Evolutionary conservation across 2,888 invertebrate species (phyloP), one percentile per base, ranked within the genome.

Genomic region (Orchesella flavescens): DNA sequence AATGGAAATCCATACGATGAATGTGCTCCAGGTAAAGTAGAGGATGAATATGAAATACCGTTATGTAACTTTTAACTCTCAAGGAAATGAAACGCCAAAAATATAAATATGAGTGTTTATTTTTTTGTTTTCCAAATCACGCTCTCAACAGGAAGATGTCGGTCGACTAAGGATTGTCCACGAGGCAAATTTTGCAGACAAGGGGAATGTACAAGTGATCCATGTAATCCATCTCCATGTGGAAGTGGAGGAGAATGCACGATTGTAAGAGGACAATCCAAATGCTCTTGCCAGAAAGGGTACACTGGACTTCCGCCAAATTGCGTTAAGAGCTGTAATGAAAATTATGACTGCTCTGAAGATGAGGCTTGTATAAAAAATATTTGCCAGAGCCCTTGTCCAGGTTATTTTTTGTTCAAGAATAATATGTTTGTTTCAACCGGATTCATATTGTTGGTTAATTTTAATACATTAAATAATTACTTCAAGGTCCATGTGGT

Each of bases 341-440:
- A 75, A 19, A 75, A 76, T 46, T 44, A 34, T 19, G 83, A 85
- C n/a, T 85, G 85, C 59, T 2, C 49, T 21, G 66, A 79, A 49
- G 53, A 65, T 66, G 85, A 85, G 71, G 79, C 78, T 46, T 85
- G 85, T 44, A 78, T 78, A 34, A 83, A 79, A 34, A 49, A 24
- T 24, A 81, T 80, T 24, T 85, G 85, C 49, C 74, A 80, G 55
- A 83, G 75, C 55, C 83, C 83, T n/a, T 85, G 85, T 80, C 83
- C 83, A 75, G 77, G 85, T 85, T 65, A 15, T 53, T 15, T 63
- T 44, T 59, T 17, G n/a, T 57, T 13, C 57, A n/a, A 57, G n/a
- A n/a, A n/a, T n/a, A n/a, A 55, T 17, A 55, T 15, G 4, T n/a
- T 55, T 55, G 55, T 55, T 9, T 46, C 13, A 46, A 46, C n/a